Base-by-base conservation (phyloP, 1,140 invertebrate genomes). In the Aradophagus sp. region DNA sequence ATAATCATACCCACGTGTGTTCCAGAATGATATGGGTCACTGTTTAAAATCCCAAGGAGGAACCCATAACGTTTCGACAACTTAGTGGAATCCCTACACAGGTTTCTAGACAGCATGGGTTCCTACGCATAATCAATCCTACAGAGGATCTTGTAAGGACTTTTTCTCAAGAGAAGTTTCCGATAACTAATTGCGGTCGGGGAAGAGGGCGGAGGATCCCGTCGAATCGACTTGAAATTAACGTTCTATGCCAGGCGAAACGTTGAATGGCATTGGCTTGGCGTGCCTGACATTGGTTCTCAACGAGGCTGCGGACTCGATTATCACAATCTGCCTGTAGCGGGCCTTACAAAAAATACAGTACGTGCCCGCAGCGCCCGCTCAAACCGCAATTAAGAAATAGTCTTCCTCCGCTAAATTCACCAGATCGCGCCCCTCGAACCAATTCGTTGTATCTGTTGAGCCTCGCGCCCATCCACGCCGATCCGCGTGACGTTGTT, bases 301-400 rank as follows among this genome's bases (percentile, higher is more conserved):
- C 68, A 72, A 74, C 77, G 73, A 76, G 70, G 75, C 70, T 81
- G 78, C 79, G 80, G 82, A 79, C 79, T 79, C 79, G 79, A 70
- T 83, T 85, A 85, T 85, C 84, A 85, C 84, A 85, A 85, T 85
- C 77, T 80, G 81, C 77, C 82, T 74, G 65, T 73, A 69, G n/a
- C 72, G 69, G 75, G 82, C 81, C 81, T 80, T 85, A 85, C 81
- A 84, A 85, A 85, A 85, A 84, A 85, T 85, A 85, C 82, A 80
- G 77, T 82, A 80, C 82, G 75, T 73, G 77, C 75, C 75, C 80
- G 78, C 81, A 79, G 71, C 79, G 73, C 72, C 69, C 63, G 77
- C 77, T 65, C 23, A 44, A 72, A 66, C 68, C 73, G 66, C 53
- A 62, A 53, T 35, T 56, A 53, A 63, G 42, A 65, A 4, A 45